Percentiles rank a stretch among this genome's conserved stretches.
Evolutionary conservation across 2,888 invertebrate genomes (phyloP).

Genomic region (Beris chalybata): DNA sequence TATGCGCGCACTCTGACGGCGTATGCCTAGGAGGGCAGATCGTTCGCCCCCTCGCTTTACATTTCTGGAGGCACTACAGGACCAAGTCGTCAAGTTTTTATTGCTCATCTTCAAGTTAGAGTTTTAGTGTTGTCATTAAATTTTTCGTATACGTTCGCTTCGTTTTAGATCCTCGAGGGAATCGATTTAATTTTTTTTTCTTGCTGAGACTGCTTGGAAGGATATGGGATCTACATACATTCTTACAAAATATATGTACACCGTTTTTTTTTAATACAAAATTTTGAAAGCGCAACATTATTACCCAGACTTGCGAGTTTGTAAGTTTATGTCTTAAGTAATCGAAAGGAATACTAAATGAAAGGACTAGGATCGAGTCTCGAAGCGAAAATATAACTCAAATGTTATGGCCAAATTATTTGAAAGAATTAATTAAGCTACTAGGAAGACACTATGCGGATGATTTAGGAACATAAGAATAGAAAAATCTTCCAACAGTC

Average conservation of each 20-base stretch:
- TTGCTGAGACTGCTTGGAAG: slow-evolving; percentile 15
- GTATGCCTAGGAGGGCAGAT: slow-evolving; percentile 20
- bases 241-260: slow-evolving; percentile 19
- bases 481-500: too few species aligned
- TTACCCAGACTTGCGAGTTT: slow-evolving; percentile 22
- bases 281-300: slow-evolving; percentile 29
- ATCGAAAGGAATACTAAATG: slow-evolving; percentile 15
- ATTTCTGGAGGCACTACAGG: slow-evolving; percentile 32
- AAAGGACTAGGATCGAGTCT: too few species aligned
- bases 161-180: slow-evolving; percentile 30
- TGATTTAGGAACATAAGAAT: too few species aligned
- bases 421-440: too few species aligned
- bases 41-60: slow-evolving; percentile 20
- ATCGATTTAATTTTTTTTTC: slow-evolving; percentile 9
- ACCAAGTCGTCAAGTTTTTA: slow-evolving; percentile 39
- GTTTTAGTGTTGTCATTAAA: slow-evolving; percentile 40
- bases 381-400: too few species aligned
- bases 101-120: slow-evolving; percentile 39
- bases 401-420: too few species aligned
- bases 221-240: slow-evolving; percentile 10
- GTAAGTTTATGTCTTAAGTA: slow-evolving; percentile 28
- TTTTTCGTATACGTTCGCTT: slow-evolving; percentile 36
- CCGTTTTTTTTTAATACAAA: slow-evolving; percentile 27
- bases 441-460: too few species aligned
- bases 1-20: slow-evolving; percentile 33